These are phyloP conservation scores for Rhabdornis inornatus DNA, from an alignment of 2,113 vertebrate species.

Conservation along the genomic window DNA sequence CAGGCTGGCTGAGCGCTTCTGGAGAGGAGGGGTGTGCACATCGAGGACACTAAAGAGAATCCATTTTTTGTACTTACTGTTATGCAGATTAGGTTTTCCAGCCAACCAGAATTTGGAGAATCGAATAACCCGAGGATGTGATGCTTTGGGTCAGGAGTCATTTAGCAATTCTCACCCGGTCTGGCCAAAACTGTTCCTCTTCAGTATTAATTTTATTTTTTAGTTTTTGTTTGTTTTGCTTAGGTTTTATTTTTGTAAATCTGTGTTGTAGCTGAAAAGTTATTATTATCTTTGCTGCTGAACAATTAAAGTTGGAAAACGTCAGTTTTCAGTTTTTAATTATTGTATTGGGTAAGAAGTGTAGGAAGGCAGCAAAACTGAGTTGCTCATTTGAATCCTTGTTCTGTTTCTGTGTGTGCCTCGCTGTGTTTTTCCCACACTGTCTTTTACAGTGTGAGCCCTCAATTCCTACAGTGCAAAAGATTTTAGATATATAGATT, in stretches of 20 bases:
- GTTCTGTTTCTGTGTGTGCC: neutral
- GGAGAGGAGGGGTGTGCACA: neutral
- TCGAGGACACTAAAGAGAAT: neutral
- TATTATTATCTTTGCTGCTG: neutral
- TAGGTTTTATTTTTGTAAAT: neutral
- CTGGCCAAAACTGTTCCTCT: neutral
- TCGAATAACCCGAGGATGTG: neutral
- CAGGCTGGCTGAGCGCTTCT: neutral
- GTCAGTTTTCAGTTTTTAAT: neutral
- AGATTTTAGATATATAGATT: neutral
- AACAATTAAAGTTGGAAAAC: neutral
- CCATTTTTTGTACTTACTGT: neutral
- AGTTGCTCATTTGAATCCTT: neutral
- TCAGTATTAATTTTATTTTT: neutral
- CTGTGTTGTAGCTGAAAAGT: neutral
- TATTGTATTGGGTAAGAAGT: neutral
- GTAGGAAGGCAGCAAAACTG: neutral
- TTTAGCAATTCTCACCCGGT: neutral
- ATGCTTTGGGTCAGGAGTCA: neutral
- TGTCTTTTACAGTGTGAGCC: rapidly evolving
- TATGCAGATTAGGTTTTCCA: neutral
- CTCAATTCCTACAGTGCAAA: neutral
- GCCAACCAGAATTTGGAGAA: neutral
- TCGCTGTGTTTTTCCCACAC: neutral
- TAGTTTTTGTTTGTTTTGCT: neutral